Conservation (phyloP, 1,140 invertebrate species). For the Leguminivora glycinivorella region DNA sequence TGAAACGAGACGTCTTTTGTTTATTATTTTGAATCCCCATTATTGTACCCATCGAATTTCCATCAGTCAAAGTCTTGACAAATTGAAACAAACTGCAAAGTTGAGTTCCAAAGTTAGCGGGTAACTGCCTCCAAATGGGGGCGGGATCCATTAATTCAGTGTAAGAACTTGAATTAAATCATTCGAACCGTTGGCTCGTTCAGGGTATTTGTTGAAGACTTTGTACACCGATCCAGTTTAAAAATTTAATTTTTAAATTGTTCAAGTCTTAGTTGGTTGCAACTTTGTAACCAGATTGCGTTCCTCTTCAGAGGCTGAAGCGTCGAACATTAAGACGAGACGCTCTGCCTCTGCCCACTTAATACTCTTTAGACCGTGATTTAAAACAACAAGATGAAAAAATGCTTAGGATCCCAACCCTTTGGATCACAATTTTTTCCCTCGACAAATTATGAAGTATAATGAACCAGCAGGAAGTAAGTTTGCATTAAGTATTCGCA, state of each 20-base stretch:
- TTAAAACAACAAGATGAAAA: slow-evolving; percentile 21
- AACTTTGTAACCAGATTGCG: slow-evolving; percentile 11
- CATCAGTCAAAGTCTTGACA: slow-evolving; percentile 59
- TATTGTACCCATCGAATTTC: slow-evolving; percentile 65
- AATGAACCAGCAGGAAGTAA: slow-evolving; percentile 75
- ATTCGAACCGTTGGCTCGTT: slow-evolving; percentile 51
- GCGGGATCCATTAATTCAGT: slow-evolving; percentile 65
- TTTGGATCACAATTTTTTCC: slow-evolving; percentile 60
- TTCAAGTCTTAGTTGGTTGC: neutral
- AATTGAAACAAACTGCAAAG: slow-evolving; percentile 73
- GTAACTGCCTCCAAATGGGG: slow-evolving; percentile 56
- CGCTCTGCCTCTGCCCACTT: slow-evolving; percentile 6
- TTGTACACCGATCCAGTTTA: slow-evolving; percentile 34
- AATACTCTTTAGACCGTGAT: slow-evolving; percentile 19
- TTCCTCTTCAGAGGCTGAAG: neutral
- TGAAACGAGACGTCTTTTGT: slow-evolving; percentile 43
- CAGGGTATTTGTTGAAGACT: slow-evolving; percentile 40
- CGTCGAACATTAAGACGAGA: neutral
- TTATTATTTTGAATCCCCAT: slow-evolving; percentile 49
- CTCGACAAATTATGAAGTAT: slow-evolving; percentile 71
- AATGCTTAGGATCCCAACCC: slow-evolving; percentile 41
- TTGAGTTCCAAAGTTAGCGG: slow-evolving; percentile 55
- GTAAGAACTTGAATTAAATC: slow-evolving; percentile 66
- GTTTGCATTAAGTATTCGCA: slow-evolving; percentile 77
- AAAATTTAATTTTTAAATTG: slow-evolving; percentile 21